Evolutionary conservation across 2,888 invertebrate species (phyloP), one percentile per base, ranked within the genome.

Genomic region (Idaea biselata): DNA sequence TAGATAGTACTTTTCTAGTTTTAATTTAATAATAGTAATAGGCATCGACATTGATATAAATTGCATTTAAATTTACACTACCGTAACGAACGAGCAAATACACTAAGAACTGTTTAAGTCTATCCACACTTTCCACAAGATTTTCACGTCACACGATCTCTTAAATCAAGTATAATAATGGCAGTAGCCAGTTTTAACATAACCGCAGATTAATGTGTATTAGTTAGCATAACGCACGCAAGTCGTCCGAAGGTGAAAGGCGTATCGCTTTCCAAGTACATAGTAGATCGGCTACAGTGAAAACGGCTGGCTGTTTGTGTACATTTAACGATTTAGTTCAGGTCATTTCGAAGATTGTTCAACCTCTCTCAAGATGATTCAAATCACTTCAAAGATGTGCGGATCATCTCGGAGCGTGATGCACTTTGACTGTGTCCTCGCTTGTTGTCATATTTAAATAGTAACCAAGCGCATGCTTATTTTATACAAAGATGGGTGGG

Each of bases 221-320:
- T 68, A 68, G 63, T 68, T 69, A 71, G 73, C 80, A 79, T 80
- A 80, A 74, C 74, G 80, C 78, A 81, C 81, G 73, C 69, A 78
- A 74, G 66, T 68, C 70, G 78, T 87, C 84, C 82, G 83, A 84
- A 90, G 89, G 91, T 90, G 91, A 91, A 91, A 91, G 91, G 91
- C 88, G 82, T 86, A 89, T 90, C 87, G 86, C 91, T 91, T 91
- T 91, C 91, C 88, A 91, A 88, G 88, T 89, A 44, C 89, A 88
- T 87, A 81, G 81, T 86, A 78, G 85, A 86, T 82, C 85, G 84
- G 80, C 86, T 75, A 77, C 82, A 83, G 89, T 83, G 88, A 89
- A 84, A 90, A 87, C 87, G 82, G 73, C 76, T 79, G 81, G 80
- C 78, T 81, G 78, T 75, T 77, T 56, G 18, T 56, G 56, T 56